Conservation (phyloP, 37 sponge, comb jelly and placozoan genomes). For the Oopsacas minuta region DNA sequence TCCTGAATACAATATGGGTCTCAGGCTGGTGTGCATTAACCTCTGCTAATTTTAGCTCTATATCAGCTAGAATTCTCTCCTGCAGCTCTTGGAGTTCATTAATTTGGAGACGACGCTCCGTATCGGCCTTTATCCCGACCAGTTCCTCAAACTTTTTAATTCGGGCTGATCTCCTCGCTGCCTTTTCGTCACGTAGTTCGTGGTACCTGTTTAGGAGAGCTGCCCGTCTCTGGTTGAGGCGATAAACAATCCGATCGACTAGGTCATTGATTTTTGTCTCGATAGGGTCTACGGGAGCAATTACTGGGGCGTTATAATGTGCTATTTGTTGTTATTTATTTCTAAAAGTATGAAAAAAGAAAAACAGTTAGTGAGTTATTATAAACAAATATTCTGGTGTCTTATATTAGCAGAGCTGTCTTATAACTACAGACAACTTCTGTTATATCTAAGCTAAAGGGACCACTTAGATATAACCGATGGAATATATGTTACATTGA, state of each 20-base stretch:
- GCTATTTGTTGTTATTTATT: neutral
- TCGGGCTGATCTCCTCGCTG: neutral
- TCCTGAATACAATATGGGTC: neutral
- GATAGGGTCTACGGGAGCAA: neutral
- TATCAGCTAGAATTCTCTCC: neutral
- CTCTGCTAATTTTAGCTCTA: neutral
- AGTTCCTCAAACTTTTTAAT: neutral
- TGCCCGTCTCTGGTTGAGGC: neutral
- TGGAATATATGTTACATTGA: too few relatives aligned
- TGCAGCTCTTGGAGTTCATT: neutral
- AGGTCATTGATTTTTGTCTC: neutral
- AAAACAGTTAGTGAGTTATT: neutral
- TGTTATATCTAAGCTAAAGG: too few relatives aligned
- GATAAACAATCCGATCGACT: neutral
- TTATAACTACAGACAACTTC: too few relatives aligned
- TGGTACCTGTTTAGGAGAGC: neutral
- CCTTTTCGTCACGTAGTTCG: neutral
- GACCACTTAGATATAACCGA: too few relatives aligned
- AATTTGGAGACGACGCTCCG: neutral
- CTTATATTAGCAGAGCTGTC: neutral
- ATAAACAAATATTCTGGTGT: neutral
- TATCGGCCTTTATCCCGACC: neutral
- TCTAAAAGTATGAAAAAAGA: neutral
- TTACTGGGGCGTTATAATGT: too few relatives aligned
- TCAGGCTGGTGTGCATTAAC: neutral